These are phyloP conservation scores for Leptinotarsa haldemani DNA, from an alignment of 2,888 invertebrate species.

Conservation along the genomic window DNA sequence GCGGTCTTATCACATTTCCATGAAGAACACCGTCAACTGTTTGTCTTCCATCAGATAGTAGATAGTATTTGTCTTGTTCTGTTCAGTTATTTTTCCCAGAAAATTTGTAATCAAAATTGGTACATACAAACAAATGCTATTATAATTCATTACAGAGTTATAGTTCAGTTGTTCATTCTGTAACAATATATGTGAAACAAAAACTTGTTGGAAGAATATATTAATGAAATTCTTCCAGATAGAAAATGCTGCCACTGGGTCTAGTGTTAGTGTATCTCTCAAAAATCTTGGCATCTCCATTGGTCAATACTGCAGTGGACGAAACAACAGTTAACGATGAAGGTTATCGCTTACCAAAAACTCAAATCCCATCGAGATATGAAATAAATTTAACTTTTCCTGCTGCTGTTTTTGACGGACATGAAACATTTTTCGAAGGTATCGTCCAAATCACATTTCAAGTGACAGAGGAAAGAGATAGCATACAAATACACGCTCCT, in stretches of 20 bases:
- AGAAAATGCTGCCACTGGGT: constrained; percentile 12
- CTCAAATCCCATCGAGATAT: constrained; percentile 69
- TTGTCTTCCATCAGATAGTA: too few species aligned
- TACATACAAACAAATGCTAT: too few species aligned
- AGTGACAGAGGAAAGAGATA: constrained; percentile 3
- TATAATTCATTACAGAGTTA: too few species aligned
- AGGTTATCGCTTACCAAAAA: constrained; percentile 66
- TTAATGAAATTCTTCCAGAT: background rate
- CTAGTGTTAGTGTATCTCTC: background rate
- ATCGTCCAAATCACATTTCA: constrained; percentile 31
- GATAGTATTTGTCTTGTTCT: too few species aligned
- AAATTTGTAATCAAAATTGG: too few species aligned
- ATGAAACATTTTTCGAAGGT: constrained; percentile 26
- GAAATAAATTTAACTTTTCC: constrained; percentile 64
- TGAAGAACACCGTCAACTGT: too few species aligned
- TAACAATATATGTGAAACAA: too few species aligned
- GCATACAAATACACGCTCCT: constrained; percentile 32
- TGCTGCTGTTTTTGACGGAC: constrained; percentile 35
- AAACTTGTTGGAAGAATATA: too few species aligned
- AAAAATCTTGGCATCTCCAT: constrained; percentile 10
- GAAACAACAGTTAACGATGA: constrained; percentile 48
- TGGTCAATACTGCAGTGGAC: background rate
- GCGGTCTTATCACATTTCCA: too few species aligned
- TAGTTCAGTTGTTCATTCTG: too few species aligned
- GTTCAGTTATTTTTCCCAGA: too few species aligned